These are phyloP conservation scores for Andrena praecox DNA, from an alignment of 2,888 invertebrate species.

Conservation along the genomic window DNA sequence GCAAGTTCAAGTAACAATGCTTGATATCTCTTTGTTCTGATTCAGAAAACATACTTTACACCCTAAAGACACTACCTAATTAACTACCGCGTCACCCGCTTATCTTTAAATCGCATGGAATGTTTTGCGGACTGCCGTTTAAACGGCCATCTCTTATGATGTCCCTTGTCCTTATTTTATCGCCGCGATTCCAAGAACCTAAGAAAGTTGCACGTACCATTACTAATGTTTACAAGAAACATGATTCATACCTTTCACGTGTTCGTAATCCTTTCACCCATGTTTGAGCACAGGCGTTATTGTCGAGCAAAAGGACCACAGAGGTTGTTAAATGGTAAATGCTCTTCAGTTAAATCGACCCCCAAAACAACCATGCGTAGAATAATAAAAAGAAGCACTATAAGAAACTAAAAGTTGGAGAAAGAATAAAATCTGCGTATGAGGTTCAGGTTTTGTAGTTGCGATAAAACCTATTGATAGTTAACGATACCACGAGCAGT, in stretches of 20 bases:
- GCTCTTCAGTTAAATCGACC: background rate
- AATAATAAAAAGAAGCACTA: background rate
- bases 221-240: constrained; percentile 29
- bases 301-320: background rate
- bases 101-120: background rate
- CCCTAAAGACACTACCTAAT: too few relatives aligned
- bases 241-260: constrained; percentile 34
- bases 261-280: constrained; percentile 48
- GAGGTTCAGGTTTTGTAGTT: background rate
- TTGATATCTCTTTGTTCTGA: background rate
- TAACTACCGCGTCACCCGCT: background rate
- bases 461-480: constrained; percentile 5
- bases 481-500: background rate
- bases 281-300: constrained; percentile 14
- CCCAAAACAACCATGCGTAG: background rate
- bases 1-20: background rate
- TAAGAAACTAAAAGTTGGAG: background rate
- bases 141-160: background rate
- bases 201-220: background rate
- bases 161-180: background rate
- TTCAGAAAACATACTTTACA: background rate
- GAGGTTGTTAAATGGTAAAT: background rate
- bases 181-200: constrained; percentile 1
- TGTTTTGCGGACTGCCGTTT: background rate
- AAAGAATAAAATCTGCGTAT: background rate